These are phyloP conservation scores for Poecilobothrus nobilitatus DNA, from an alignment of 2,888 invertebrate species.

Conservation along the genomic window DNA sequence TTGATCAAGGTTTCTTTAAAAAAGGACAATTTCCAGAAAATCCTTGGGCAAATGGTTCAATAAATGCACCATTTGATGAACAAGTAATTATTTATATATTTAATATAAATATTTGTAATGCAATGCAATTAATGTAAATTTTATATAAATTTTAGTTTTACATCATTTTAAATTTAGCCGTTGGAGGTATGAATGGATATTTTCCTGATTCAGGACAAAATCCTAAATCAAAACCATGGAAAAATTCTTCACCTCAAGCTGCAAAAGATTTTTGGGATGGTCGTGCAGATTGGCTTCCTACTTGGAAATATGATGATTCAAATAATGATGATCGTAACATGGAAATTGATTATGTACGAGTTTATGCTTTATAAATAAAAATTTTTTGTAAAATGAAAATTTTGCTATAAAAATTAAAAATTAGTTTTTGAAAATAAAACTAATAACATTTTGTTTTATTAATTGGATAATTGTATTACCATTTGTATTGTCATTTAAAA, in stretches of 20 bases:
- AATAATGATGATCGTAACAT: slow-evolving; percentile 41
- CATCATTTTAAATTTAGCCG: slow-evolving; percentile 57
- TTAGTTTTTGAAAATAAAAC: too few species aligned
- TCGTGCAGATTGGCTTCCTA: slow-evolving; percentile 48
- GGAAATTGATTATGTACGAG: too few species aligned
- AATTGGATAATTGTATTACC: too few species aligned
- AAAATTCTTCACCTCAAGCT: slow-evolving; percentile 37
- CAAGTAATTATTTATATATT: slow-evolving; percentile 38
- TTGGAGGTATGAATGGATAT: slow-evolving; percentile 54
- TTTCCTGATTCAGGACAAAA: slow-evolving; percentile 54
- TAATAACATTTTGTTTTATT: too few species aligned
- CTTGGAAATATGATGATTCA: slow-evolving; percentile 47
- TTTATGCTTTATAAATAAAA: background rate
- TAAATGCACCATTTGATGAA: slow-evolving; percentile 63
- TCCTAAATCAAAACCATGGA: slow-evolving; percentile 51
- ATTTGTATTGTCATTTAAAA: too few species aligned
- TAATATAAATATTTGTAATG: background rate
- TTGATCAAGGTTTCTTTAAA: slow-evolving; percentile 57
- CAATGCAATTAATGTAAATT: slow-evolving; percentile 12
- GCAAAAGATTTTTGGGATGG: slow-evolving; percentile 56
- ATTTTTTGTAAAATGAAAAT: too few species aligned
- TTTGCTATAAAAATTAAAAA: too few species aligned
- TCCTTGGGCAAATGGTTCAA: slow-evolving; percentile 34
- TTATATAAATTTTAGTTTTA: slow-evolving; percentile 45
- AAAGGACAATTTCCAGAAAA: slow-evolving; percentile 48